Evolutionary conservation across 2,113 vertebrate species (phyloP).

Genomic region (Castor canadensis): DNA sequence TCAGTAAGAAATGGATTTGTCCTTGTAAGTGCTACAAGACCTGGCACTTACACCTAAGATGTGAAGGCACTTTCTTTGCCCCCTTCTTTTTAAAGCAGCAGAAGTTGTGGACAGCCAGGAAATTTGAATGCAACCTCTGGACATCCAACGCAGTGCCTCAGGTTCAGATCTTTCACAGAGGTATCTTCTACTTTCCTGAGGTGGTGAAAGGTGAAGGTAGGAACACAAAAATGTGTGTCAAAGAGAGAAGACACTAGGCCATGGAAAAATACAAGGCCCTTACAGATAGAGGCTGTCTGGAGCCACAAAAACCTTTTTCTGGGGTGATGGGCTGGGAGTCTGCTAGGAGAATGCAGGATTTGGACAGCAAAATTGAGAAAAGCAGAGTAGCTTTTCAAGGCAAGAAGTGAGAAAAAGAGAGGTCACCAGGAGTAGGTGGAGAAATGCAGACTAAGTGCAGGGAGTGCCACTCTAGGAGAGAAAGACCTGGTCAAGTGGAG

Average conservation of each 20-base stretch:
- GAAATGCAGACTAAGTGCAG: background rate
- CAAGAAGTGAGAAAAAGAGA: background rate
- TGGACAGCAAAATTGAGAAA: background rate
- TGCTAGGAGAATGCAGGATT: background rate
- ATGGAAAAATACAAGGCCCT: background rate
- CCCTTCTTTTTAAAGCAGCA: conserved; percentile 19
- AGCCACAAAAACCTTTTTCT: background rate
- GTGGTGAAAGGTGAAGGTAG: background rate
- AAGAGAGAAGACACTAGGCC: background rate
- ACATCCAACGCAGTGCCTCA: background rate
- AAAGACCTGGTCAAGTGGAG: background rate
- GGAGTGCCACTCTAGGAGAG: background rate
- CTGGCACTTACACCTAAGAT: conserved; percentile 56
- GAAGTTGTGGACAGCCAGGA: background rate
- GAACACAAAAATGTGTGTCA: background rate
- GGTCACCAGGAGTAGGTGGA: background rate
- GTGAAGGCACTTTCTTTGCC: background rate
- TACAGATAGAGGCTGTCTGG: background rate
- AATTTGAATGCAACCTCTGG: background rate
- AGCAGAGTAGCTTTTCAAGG: background rate
- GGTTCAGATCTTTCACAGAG: background rate
- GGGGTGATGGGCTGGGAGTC: background rate
- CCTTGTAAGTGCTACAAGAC: conserved; percentile 41
- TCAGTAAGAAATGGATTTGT: conserved; percentile 60
- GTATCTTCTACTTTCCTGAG: background rate